Base-by-base conservation (phyloP, 2,888 invertebrate species). In the Leptinotarsa haldemani region DNA sequence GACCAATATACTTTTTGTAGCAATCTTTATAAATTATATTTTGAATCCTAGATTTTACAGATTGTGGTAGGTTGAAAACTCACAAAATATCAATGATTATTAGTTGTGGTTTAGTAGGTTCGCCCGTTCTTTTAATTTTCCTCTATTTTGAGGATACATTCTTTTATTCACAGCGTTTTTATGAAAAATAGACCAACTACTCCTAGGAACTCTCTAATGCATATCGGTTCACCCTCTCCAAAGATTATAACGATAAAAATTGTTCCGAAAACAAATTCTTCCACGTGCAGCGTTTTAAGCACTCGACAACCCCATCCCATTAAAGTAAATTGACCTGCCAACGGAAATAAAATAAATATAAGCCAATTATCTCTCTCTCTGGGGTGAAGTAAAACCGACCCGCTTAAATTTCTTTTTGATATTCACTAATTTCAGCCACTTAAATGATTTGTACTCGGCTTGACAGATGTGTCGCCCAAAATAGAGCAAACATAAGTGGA, bases 341-440 rank as follows among this genome's bases (percentile, higher is more conserved):
- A 40, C 68, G 68, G 68, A 68, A 68, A 68, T 58, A 68, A 68
- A 68, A 53, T 68, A 68, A 68, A 68, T 56, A 53, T 16, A 47
- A 47, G 53, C 56, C 68, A 68, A 68, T 68, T 68, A 68, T 68
- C 46, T 68, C 47, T 40, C 40, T 56, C 56, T 53, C 68, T 20
- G 47, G 68, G 68, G 56, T 47, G 18, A 68, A 68, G 56, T 56
- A 22, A 56, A 15, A 68, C 40, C 58, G 56, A 56, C 68, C 61
- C 61, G 61, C 61, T 61, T 61, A 40, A 61, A 61, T 61, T 61
- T 61, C 61, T 20, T 46, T 68, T 68, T 56, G 56, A 68, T 56
- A 46, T 52, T 53, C 46, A 56, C 68, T 56, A 68, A 68, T 68
- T 68, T 68, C 68, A 40, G 25, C 56, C 56, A 53, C 56, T 56